Percentiles rank a stretch among this genome's conserved stretches.
These are phyloP conservation scores for Cosmorhoe ocellata DNA, from an alignment of 2,888 invertebrate species.

Conservation along the genomic window DNA sequence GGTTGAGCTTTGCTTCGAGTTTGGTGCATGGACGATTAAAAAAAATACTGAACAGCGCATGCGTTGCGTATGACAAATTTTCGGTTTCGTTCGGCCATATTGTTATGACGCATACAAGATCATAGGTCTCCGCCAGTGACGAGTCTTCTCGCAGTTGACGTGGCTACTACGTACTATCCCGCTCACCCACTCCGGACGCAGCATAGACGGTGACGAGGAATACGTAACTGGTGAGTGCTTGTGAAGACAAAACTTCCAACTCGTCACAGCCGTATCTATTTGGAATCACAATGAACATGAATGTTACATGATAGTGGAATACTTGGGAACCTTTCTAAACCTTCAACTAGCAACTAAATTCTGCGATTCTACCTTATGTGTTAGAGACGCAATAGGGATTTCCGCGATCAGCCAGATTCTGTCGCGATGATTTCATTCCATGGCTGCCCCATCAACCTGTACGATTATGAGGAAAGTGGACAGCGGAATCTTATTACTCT, in stretches of 20 bases:
- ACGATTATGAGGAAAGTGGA: slow-evolving; percentile 45
- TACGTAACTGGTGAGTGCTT: slow-evolving; percentile 95
- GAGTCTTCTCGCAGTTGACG: slow-evolving; percentile 94
- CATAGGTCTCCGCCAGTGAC: slow-evolving; percentile 90
- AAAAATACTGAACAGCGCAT: slow-evolving; percentile 71
- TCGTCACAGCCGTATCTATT: slow-evolving; percentile 77
- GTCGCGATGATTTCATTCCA: slow-evolving; percentile 74
- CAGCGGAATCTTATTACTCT: slow-evolving; percentile 21
- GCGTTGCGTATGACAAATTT: slow-evolving; percentile 63
- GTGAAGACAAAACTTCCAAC: slow-evolving; percentile 80
- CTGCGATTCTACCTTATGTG: slow-evolving; percentile 49
- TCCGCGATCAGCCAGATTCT: slow-evolving; percentile 54
- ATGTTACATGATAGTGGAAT: slow-evolving; percentile 56
- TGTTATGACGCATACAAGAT: slow-evolving; percentile 90
- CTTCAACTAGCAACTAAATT: slow-evolving; percentile 36
- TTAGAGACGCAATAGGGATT: slow-evolving; percentile 72
- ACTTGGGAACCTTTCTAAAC: slow-evolving; percentile 47
- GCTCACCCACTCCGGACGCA: slow-evolving; percentile 96
- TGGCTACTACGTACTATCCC: slow-evolving; percentile 96
- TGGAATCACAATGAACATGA: slow-evolving; percentile 67
- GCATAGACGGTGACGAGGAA: slow-evolving; percentile 97
- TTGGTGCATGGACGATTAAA: too few relatives aligned
- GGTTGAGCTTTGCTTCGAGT: too few relatives aligned
- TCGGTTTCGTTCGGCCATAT: slow-evolving; percentile 88
- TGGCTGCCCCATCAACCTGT: slow-evolving; percentile 64